Conservation (phyloP, 1,140 invertebrate genomes). For the Drosophila equinoxialis region DNA sequence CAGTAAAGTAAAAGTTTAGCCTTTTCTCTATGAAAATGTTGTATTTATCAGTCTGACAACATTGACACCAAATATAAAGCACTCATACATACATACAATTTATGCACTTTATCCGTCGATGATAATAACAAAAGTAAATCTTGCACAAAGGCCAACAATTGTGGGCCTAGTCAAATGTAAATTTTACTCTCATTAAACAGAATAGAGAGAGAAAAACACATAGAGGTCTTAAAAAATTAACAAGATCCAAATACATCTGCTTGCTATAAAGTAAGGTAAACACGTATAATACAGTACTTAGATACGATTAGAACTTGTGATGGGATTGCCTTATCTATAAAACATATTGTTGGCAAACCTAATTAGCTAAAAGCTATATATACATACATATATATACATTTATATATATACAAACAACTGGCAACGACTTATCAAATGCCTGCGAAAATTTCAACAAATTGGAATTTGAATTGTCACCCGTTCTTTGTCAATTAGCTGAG, state of each 20-base stretch:
- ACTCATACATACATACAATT: neutral
- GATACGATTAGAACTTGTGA: slow-evolving; percentile 31
- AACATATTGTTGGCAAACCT: slow-evolving; percentile 52
- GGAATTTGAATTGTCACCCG: slow-evolving; percentile 69
- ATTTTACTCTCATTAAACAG: slow-evolving; percentile 30
- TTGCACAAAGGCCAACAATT: slow-evolving; percentile 16
- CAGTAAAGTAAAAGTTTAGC: too few relatives aligned
- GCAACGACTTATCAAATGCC: slow-evolving; percentile 41
- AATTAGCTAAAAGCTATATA: slow-evolving; percentile 60
- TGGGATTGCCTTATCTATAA: slow-evolving; percentile 13
- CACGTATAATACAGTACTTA: slow-evolving; percentile 4
- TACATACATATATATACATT: neutral
- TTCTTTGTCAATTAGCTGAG: slow-evolving; percentile 67
- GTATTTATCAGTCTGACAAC: neutral
- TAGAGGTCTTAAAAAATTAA: slow-evolving; percentile 32
- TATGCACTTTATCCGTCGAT: slow-evolving; percentile 6
- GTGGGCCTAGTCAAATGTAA: slow-evolving; percentile 16
- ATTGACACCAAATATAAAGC: slow-evolving; percentile 13
- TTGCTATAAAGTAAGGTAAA: slow-evolving; percentile 31
- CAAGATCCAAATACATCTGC: slow-evolving; percentile 20
- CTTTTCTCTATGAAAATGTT: neutral
- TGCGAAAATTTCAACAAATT: slow-evolving; percentile 49
- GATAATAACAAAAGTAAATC: slow-evolving; percentile 26
- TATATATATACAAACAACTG: slow-evolving; percentile 26
- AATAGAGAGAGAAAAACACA: slow-evolving; percentile 5